Evolutionary conservation across 2,113 vertebrate genomes (phyloP).

Genomic region (Rhegmatorhina hoffmannsi): DNA sequence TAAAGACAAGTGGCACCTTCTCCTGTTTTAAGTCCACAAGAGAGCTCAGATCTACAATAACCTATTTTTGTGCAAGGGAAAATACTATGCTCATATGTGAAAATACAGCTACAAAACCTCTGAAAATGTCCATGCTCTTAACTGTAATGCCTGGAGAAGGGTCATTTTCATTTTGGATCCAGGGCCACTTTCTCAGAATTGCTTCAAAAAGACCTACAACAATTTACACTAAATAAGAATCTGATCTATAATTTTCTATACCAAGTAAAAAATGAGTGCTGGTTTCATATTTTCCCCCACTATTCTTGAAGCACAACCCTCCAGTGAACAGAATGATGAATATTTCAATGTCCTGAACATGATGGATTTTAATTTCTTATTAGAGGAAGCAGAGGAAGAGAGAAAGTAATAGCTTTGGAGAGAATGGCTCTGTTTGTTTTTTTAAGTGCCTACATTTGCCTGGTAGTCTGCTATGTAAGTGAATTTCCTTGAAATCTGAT

Average conservation of each 20-base stretch:
- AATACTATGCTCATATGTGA: not conserved
- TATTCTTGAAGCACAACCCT: not conserved
- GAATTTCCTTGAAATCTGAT: slow-evolving; percentile 51
- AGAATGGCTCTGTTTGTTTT: slow-evolving; percentile 30
- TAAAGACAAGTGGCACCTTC: not conserved
- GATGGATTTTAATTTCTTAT: slow-evolving; percentile 61
- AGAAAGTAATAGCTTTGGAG: slow-evolving; percentile 22
- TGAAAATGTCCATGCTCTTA: not conserved
- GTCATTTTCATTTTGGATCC: not conserved
- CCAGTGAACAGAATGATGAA: slow-evolving; percentile 29
- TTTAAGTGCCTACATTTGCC: slow-evolving; percentile 18
- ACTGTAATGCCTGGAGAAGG: not conserved
- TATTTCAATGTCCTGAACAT: slow-evolving; percentile 30
- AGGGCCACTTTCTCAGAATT: not conserved
- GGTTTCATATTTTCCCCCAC: not conserved
- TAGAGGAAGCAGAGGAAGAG: slow-evolving; percentile 42
- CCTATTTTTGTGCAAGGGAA: not conserved
- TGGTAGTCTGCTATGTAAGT: slow-evolving; percentile 25
- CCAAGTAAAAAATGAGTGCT: not conserved
- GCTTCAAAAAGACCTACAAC: not conserved
- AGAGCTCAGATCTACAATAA: not conserved
- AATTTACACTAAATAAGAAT: not conserved
- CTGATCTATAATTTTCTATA: not conserved
- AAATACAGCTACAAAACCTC: not conserved
- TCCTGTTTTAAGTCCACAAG: not conserved